Percentiles rank a stretch among this genome's conserved stretches.
phyloP scores from a whole-genome alignment of 1,140 invertebrate genomes.

The Trinorchestia longiramus region DNA sequence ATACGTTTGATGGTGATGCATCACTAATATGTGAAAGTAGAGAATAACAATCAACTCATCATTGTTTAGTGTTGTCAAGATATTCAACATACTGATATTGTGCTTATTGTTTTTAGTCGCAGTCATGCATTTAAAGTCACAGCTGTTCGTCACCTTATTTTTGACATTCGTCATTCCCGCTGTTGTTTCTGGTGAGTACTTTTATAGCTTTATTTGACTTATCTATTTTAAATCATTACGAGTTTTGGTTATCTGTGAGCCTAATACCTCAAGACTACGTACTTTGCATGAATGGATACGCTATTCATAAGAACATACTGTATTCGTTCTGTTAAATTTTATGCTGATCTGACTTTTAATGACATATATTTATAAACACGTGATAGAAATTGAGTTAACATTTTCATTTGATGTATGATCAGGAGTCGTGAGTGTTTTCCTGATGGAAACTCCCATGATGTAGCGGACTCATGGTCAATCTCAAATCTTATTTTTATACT shows the following conservation, averaged over 20 bases:
- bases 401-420: not conserved
- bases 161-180: not conserved
- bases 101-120: not conserved
- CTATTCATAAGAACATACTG: too few relatives aligned
- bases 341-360: not conserved
- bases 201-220: not conserved
- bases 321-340: not conserved
- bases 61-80: not conserved
- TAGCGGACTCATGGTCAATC: not conserved
- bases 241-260: not conserved
- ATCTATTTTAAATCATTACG: not conserved
- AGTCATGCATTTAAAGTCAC: not conserved
- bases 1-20: not conserved
- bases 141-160: not conserved
- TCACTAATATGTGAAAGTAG: not conserved
- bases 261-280: not conserved
- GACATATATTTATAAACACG: not conserved
- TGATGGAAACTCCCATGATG: not conserved
- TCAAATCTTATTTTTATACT: not conserved
- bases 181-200: not conserved
- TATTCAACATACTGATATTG: not conserved
- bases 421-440: not conserved
- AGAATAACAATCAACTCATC: not conserved
- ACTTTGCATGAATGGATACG: not conserved
- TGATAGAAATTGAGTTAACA: not conserved